Evolutionary conservation across 1,140 invertebrate genomes (phyloP), one percentile per base, ranked within the genome.

Genomic region (Atta cephalotes): DNA sequence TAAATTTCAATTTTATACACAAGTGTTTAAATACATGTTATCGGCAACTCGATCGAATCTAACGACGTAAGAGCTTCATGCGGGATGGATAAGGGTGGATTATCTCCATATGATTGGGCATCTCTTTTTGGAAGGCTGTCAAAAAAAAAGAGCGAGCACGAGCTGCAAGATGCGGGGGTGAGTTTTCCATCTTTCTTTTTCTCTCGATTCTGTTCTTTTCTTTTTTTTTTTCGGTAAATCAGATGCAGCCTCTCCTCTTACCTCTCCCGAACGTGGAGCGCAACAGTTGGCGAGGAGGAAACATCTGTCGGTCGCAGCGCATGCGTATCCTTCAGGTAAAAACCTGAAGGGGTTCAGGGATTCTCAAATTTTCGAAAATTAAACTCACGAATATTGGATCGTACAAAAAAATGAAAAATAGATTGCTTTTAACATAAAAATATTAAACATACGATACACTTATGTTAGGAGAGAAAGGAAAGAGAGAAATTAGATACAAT

Each of bases 241-340:
- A 76, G 72, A 76, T 76, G 56, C 56, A 60, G 1, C 25, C 77
- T 65, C 39, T 65, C 56, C 60, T 80, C 63, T 80, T 78, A 84
- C 84, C 71, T 89, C 88, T 79, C 51, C 63, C 58, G 86, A 76
- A n/a, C 53, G 74, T 89, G 87, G 90, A 79, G 88, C 85, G 89
- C 93, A 94, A 94, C 94, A 94, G 94, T 94, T 94, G 93, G 93
- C 91, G 90, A 92, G 90, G 88, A 93, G 89, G 91, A 93, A 94
- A 94, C 94, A 94, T 94, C 94, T 94, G 93, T 92, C 92, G 91
- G 87, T 93, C 85, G 89, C 45, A 65, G 86, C 92, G 91, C 93
- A 93, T 93, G 90, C 92, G 90, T 88, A 92, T 72, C 80, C 88
- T 63, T 81, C 92, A 93, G 92, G 93, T 93, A 94, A 90, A 86